phyloP scores from a whole-genome alignment of 2,888 invertebrate genomes.

The Boloria euphrosyne region DNA sequence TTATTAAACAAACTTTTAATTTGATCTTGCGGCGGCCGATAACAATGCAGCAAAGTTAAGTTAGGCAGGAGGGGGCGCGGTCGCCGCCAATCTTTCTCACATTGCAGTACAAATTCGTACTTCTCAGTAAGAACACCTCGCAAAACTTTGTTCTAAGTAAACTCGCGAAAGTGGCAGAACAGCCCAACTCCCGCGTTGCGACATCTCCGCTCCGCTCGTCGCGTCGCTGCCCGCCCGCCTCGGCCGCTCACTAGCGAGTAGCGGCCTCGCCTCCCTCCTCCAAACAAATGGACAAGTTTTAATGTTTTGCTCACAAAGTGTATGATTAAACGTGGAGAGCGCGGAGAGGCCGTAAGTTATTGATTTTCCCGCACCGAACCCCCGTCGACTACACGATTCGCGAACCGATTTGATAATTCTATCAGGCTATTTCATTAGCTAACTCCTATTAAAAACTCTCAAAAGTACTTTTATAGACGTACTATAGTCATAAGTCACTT shows the following conservation, averaged over 20 bases:
- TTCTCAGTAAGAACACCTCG: conserved; percentile 79
- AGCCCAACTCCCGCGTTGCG: conserved; percentile 55
- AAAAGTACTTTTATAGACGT: conserved; percentile 58
- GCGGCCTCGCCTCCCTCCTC: conserved; percentile 69
- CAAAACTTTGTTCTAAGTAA: conserved; percentile 79
- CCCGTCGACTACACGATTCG: conserved; percentile 76
- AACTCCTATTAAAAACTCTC: conserved; percentile 53
- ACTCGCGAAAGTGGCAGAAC: conserved; percentile 63
- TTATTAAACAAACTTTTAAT: conserved; percentile 73
- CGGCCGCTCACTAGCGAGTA: conserved; percentile 46
- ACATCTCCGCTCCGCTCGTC: conserved; percentile 49
- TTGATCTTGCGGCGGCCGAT: conserved; percentile 65
- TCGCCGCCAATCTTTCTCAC: conserved; percentile 70
- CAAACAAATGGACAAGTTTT: conserved; percentile 83
- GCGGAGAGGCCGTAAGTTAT: conserved; percentile 82
- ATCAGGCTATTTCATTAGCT: conserved; percentile 57
- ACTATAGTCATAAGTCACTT: conserved; percentile 52
- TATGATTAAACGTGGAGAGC: conserved; percentile 83
- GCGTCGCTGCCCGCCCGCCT: conserved; percentile 48
- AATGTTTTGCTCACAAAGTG: conserved; percentile 83
- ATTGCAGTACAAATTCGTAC: conserved; percentile 76
- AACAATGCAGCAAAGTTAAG: conserved; percentile 74
- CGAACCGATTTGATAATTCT: conserved; percentile 60
- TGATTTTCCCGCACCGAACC: conserved; percentile 81
- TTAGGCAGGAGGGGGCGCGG: conserved; percentile 59